These are phyloP conservation scores for Pterocles orientalis DNA, from an alignment of 2,113 vertebrate species.

Conservation along the genomic window DNA sequence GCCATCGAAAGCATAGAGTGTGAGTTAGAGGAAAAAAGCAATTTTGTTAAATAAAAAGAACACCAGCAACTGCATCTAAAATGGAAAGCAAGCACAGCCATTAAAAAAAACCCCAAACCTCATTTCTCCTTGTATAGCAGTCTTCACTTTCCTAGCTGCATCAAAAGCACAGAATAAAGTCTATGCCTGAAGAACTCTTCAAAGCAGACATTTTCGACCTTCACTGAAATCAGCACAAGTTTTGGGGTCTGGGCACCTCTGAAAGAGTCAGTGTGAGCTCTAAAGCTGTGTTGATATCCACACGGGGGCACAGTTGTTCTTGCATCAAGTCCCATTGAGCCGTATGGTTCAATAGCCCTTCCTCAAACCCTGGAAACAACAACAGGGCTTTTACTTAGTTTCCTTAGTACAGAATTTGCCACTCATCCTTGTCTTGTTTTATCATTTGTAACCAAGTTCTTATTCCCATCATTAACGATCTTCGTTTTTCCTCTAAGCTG, in stretches of 20 bases:
- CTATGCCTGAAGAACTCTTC: neutral
- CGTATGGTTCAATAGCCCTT: neutral
- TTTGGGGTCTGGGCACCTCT: neutral
- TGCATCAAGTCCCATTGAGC: neutral
- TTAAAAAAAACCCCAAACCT: fast-evolving
- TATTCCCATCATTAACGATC: neutral
- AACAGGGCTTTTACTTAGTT: neutral
- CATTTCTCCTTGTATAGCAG: neutral
- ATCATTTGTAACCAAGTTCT: neutral
- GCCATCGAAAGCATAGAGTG: neutral
- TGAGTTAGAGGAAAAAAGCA: neutral
- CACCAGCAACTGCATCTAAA: neutral
- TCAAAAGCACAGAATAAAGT: neutral
- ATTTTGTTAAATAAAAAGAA: slow-evolving; percentile 28
- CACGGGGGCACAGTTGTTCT: slow-evolving; percentile 63
- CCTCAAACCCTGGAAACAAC: neutral
- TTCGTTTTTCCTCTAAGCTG: neutral
- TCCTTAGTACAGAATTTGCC: neutral
- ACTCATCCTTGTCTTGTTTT: neutral
- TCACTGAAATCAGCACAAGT: neutral
- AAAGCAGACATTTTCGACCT: neutral
- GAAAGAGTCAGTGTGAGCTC: neutral
- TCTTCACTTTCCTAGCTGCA: neutral
- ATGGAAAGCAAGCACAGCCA: neutral
- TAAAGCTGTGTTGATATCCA: slow-evolving; percentile 1